phyloP scores from a whole-genome alignment of 2,888 invertebrate species.

The Eristalis pertinax region DNA sequence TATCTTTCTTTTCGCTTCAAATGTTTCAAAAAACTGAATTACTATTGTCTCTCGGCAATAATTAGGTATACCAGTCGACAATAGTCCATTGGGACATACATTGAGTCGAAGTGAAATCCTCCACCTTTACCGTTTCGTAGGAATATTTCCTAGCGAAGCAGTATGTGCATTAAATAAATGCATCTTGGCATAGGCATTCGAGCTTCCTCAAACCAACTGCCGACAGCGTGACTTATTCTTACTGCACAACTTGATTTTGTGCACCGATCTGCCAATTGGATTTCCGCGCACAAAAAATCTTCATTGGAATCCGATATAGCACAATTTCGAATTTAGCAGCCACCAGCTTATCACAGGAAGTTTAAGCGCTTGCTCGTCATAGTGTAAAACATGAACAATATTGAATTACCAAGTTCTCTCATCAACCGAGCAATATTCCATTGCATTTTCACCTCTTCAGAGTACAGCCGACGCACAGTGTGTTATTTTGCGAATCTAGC shows the following conservation, averaged over 20 bases:
- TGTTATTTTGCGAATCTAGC: too few species aligned
- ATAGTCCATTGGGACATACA: conserved; percentile 9
- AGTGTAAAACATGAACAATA: not conserved
- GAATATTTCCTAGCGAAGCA: conserved; percentile 9
- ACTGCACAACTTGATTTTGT: not conserved
- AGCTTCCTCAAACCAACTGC: not conserved
- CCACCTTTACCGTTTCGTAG: not conserved
- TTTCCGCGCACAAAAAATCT: conserved; percentile 6
- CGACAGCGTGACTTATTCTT: not conserved
- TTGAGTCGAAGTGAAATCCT: conserved; percentile 10
- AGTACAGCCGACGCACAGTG: too few species aligned
- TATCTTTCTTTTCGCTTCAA: conserved; percentile 24
- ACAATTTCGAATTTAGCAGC: conserved; percentile 8
- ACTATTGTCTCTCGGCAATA: conserved; percentile 59
- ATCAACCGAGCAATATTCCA: too few species aligned
- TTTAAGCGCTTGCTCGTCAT: conserved; percentile 6
- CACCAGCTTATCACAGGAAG: conserved; percentile 6
- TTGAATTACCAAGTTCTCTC: too few species aligned
- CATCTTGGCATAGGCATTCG: not conserved
- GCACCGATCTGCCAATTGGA: not conserved
- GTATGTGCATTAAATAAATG: not conserved
- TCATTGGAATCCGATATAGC: conserved; percentile 10
- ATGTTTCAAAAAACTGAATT: conserved; percentile 37
- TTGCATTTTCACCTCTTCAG: too few species aligned
- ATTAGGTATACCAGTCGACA: conserved; percentile 16